These are phyloP conservation scores for Neodiprion pinetum DNA, from an alignment of 1,140 invertebrate genomes.

Conservation along the genomic window DNA sequence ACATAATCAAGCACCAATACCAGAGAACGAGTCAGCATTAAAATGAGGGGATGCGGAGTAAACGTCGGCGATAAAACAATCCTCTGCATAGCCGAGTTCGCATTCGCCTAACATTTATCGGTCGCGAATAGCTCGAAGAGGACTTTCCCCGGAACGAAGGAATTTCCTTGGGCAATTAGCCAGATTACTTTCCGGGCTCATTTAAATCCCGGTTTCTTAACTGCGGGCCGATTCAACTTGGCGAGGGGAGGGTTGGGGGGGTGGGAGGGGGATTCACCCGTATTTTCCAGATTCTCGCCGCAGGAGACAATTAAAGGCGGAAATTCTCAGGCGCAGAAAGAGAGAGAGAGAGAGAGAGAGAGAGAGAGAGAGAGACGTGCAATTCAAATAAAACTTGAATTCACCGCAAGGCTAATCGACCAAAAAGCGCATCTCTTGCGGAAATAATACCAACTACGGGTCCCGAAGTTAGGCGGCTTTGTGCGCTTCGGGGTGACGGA, in stretches of 20 bases:
- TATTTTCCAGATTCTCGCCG: background rate
- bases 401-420: conserved; percentile 6
- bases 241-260: too few species aligned
- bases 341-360: background rate
- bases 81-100: background rate
- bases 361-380: background rate
- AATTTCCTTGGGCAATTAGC: conserved; percentile 7
- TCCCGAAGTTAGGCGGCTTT: background rate
- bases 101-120: background rate
- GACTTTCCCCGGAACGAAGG: background rate
- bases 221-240: background rate
- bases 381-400: conserved; percentile 8
- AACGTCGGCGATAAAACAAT: too few species aligned
- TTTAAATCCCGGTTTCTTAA: conserved; percentile 4
- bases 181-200: background rate
- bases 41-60: too few species aligned
- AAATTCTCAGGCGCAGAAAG: background rate
- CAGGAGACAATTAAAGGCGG: background rate
- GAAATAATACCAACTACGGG: background rate
- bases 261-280: background rate
- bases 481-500: background rate
- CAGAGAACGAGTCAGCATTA: too few species aligned
- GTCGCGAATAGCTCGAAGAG: background rate
- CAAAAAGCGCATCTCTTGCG: conserved; percentile 6
- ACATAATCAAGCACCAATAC: too few species aligned